Base-by-base conservation (phyloP, 30 jellyfish, hydroid and myxozoan species). In the Turritopsis dohrnii region DNA sequence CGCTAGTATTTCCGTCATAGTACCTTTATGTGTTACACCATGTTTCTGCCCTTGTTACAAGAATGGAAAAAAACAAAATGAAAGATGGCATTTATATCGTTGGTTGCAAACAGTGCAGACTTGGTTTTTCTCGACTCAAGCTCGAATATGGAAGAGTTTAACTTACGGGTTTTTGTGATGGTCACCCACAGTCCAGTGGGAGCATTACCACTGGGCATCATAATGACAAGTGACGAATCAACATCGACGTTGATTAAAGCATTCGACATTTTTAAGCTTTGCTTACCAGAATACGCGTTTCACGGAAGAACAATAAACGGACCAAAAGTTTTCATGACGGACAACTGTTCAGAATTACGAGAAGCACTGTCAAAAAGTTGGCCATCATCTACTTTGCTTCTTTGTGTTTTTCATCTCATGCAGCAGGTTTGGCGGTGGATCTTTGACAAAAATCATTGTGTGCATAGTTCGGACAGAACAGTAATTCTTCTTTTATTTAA, bases 361-460 rank as follows among this genome's bases (percentile, higher is more conserved):
- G n/a, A 72, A 19, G 89, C 89, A 20, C 72, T 82, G 20, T 26
- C 31, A 1, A 26, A 21, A 71, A 41, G 31, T 65, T 82, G 89
- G 89, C 89, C 89, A 65, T 16, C 23, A 21, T 72, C 89, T 16
- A 82, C 26, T 16, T 52, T 71, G 72, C 75, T 82, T 0, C 41
- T 82, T 17, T 71, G 89, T 29, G 28, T 82, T 18, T 82, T 65
- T 31, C 89, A 82, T 66, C 22, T 82, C 0, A 65, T 82, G 74
- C 87, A 82, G 27, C 87, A 66, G 28, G 87, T 82, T 29, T 82
- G 89, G 89, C 24, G 87, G 23, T 82, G 89, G 89, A 86, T 82
- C 31, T 52, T 65, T 21, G 89, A 82, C 1, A 82, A 82, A 71
- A 80, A 80, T 26, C 75, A 80, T 54, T 28, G 28, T 60, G 41